These are phyloP conservation scores for Sinocyclocheilus anshuiensis DNA, from an alignment of 2,113 vertebrate genomes.

Conservation along the genomic window DNA sequence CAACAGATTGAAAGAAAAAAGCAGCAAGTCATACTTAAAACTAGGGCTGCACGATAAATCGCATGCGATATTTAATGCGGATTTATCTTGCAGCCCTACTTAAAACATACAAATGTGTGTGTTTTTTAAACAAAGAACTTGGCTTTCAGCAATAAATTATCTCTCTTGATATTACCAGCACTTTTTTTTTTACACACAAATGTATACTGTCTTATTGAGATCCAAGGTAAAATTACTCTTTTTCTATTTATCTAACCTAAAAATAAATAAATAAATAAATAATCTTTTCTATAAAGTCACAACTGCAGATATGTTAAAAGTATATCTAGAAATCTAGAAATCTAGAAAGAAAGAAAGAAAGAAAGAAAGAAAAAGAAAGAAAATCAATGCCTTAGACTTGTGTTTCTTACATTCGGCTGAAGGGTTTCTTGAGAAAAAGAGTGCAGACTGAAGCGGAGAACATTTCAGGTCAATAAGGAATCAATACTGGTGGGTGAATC, in stretches of 20 bases:
- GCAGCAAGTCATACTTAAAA: neutral
- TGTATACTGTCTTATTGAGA: conserved; percentile 59
- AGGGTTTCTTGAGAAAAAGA: conserved; percentile 82
- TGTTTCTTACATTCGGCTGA: conserved; percentile 81
- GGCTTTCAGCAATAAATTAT: neutral
- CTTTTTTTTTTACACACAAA: conserved; percentile 31
- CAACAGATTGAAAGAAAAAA: no score
- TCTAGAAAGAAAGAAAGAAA: no score
- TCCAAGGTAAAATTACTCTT: conserved; percentile 16
- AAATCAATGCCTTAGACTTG: conserved; percentile 82
- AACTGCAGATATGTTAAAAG: no score
- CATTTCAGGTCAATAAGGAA: conserved; percentile 97
- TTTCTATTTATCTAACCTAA: no score
- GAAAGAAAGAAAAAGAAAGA: conserved; percentile 65
- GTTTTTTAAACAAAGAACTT: neutral
- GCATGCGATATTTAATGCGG: no score
- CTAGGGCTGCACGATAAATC: no score
- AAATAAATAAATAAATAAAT: no score
- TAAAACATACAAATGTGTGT: neutral
- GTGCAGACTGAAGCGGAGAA: conserved; percentile 83
- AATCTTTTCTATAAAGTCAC: no score
- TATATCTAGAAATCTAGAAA: no score
- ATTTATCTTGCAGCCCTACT: no score
- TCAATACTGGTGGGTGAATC: conserved; percentile 93
- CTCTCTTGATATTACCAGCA: neutral